A percentile compares a stretch with the other conserved stretches of the same genome.
Conservation (phyloP, 30 jellyfish, hydroid and myxozoan genomes). For the Clytia hemisphaerica region DNA sequence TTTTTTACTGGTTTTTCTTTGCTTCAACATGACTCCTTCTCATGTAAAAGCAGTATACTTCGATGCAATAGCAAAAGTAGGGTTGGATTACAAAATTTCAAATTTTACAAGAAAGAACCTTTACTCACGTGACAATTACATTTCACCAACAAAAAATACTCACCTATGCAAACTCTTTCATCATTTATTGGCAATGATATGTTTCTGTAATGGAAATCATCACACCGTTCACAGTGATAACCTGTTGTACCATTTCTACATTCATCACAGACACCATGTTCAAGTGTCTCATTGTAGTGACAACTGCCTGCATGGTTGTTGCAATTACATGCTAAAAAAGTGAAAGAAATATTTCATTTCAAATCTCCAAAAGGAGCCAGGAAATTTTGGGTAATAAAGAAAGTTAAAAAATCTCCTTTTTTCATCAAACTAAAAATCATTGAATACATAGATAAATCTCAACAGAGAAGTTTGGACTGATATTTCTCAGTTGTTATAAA, state of each 20-base stretch:
- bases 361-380: neutral
- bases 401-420: neutral
- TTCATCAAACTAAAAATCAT: too few species aligned
- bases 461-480: too few species aligned
- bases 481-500: neutral
- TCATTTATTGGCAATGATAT: conserved; percentile 29
- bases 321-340: conserved; percentile 54
- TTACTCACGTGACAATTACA: too few species aligned
- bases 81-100: neutral
- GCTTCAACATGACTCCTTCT: too few species aligned
- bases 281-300: conserved; percentile 52
- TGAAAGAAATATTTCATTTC: neutral
- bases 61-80: too few species aligned
- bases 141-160: too few species aligned
- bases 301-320: conserved; percentile 54
- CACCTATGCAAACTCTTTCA: conserved; percentile 41
- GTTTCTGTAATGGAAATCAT: conserved; percentile 64
- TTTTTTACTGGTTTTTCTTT: too few species aligned
- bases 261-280: conserved; percentile 61
- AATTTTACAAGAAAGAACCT: neutral
- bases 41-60: too few species aligned
- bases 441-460: too few species aligned
- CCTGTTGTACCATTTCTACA: conserved; percentile 74
- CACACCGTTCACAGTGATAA: conserved; percentile 46
- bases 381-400: neutral